Base-by-base conservation (phyloP, 2,797 vertebrate species). In the Anas capensis region DNA sequence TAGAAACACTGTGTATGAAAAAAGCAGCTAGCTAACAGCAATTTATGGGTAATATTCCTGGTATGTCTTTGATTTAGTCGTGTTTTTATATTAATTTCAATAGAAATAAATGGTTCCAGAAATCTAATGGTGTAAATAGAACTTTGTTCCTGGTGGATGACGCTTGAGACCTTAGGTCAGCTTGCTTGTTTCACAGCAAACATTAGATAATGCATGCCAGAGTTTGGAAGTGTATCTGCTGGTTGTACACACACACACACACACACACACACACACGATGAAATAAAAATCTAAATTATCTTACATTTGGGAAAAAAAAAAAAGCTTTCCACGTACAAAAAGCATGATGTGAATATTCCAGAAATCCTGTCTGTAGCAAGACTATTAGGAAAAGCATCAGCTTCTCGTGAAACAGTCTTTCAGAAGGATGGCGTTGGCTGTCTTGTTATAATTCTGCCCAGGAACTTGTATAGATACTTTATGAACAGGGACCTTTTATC, bases 61-160 rank as follows among this genome's bases (percentile, higher is more conserved):
- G 15, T 60, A 40, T 75, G 53, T 57, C 68, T 87, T 96, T 83
- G 82, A 27, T 75, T 94, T 80, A 85, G 57, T 38, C 34, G 46
- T 60, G 60, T 16, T 51, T 82, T 91, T 91, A 18, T 86, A 42
- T 81, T 85, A n/a, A 61, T 96, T 80, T 82, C 36, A 75, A 20
- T 88, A 60, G 62, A 93, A 91, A 75, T 85, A 86, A 89, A 31
- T 77, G 49, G 15, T 31, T 85, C 51, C 33, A 87, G 83, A 48
- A 69, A 88, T 24, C 38, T 77, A 65, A 75, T 51, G 33, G 5
- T 58, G 29, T 86, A 82, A 93, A 71, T 23, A 89, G 65, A 80
- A 65, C 40, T 79, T 79, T 69, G 8, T 70, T 82, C 24, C 26
- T 66, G 5, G 42, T 58, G 73, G 42, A 11, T 78, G 40, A 38